Conservation (phyloP, 2,888 invertebrate genomes). For the Caenorhabditis wallacei region DNA sequence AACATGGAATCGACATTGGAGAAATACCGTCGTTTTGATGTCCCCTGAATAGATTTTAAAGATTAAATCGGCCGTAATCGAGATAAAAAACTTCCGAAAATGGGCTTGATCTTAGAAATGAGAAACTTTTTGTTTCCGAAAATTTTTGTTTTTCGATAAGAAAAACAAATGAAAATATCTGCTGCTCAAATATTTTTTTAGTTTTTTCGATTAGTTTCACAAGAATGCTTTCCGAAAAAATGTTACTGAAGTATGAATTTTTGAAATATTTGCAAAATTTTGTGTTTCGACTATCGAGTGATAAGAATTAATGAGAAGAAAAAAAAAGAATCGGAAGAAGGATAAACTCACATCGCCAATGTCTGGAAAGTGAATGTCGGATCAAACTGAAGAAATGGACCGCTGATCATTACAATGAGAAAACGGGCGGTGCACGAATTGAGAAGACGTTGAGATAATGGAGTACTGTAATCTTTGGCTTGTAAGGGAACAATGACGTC, state of each 20-base stretch:
- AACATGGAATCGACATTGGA: conserved; percentile 45
- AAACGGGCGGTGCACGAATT: conserved; percentile 47
- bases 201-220: not conserved
- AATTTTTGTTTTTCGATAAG: too few species aligned
- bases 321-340: too few species aligned
- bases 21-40: conserved; percentile 30
- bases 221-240: not conserved
- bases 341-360: conserved; percentile 51
- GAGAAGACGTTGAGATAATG: conserved; percentile 9
- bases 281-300: too few species aligned
- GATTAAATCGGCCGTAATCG: not conserved
- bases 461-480: conserved; percentile 64
- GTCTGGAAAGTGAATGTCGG: conserved; percentile 23
- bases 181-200: too few species aligned
- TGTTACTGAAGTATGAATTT: not conserved
- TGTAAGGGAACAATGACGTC: conserved; percentile 62
- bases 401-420: conserved; percentile 56
- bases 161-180: not conserved
- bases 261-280: too few species aligned
- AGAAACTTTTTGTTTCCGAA: not conserved
- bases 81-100: conserved; percentile 7
- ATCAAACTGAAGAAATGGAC: conserved; percentile 48
- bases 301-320: too few species aligned
- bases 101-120: conserved; percentile 14
- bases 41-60: conserved; percentile 37